These are phyloP conservation scores for Aurelia coerulea DNA, from an alignment of 30 jellyfish, hydroid and myxozoan species.

Conservation along the genomic window DNA sequence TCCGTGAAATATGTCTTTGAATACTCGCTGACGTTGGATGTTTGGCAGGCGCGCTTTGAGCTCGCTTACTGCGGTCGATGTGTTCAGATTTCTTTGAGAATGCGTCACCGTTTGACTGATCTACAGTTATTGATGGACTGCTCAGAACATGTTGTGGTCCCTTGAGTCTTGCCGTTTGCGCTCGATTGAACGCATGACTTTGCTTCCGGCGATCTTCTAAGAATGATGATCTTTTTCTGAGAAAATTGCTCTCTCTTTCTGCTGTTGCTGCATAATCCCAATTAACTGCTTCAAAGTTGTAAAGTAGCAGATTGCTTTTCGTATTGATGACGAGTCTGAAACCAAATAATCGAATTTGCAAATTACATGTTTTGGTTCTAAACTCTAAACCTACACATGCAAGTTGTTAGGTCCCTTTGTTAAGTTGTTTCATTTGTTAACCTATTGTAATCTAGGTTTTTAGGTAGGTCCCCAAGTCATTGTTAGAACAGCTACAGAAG, in stretches of 20 bases:
- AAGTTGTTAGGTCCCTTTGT: no score
- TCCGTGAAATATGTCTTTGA: slow-evolving; percentile 48
- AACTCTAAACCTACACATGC: no score
- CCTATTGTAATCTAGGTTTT: no score
- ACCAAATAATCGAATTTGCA: not conserved
- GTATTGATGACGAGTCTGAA: slow-evolving; percentile 84
- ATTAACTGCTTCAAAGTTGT: slow-evolving; percentile 70
- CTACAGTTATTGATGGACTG: not conserved
- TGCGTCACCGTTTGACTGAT: not conserved
- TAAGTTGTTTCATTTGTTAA: no score
- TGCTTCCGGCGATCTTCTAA: slow-evolving; percentile 18
- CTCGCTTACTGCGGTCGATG: slow-evolving; percentile 42
- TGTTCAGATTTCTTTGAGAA: not conserved
- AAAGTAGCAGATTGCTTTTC: slow-evolving; percentile 66
- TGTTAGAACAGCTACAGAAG: no score
- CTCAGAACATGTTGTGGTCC: slow-evolving; percentile 19
- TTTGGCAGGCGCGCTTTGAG: slow-evolving; percentile 66
- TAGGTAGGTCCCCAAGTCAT: no score
- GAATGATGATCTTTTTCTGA: not conserved
- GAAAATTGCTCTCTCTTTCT: slow-evolving; percentile 35
- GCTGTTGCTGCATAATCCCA: slow-evolving; percentile 83
- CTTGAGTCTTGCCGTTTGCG: slow-evolving; percentile 34
- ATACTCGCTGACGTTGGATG: slow-evolving; percentile 22
- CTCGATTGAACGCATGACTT: slow-evolving; percentile 59
- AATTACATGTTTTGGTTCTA: no score